A percentile compares a stretch with the other conserved stretches of the same genome.
phyloP scores from a whole-genome alignment of 2,797 vertebrate genomes.

The Nothura maculosa region DNA sequence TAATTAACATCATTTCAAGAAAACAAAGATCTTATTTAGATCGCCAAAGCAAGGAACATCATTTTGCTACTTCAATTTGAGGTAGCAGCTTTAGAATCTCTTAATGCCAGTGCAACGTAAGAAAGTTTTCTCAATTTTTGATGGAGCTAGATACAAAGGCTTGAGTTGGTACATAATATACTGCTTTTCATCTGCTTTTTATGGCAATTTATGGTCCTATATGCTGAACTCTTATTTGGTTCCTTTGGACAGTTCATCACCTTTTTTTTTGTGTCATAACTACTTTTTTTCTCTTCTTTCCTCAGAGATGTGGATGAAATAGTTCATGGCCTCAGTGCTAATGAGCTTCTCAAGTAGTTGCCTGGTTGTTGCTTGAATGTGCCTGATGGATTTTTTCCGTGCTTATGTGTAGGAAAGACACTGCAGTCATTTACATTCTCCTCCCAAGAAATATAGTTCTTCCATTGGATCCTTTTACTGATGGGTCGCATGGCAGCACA shows the following conservation, averaged over 20 bases:
- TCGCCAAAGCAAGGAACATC: background rate
- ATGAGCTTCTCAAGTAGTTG: background rate
- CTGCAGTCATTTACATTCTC: background rate
- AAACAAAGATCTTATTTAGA: background rate
- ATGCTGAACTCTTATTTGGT: background rate
- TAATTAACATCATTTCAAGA: background rate
- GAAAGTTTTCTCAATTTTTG: background rate
- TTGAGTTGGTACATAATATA: background rate
- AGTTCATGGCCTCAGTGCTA: background rate
- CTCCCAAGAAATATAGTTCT: background rate
- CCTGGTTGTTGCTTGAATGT: background rate
- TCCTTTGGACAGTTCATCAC: background rate
- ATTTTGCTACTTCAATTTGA: background rate
- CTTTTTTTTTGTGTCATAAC: accelerated
- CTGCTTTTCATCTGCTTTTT: background rate
- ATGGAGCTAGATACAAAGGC: background rate
- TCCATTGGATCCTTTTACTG: background rate
- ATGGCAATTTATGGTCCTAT: background rate
- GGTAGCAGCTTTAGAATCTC: accelerated
- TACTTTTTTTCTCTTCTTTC: background rate
- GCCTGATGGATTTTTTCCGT: background rate
- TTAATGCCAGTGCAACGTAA: background rate
- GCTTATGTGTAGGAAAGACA: background rate
- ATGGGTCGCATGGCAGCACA: background rate
- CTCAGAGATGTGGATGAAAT: background rate